phyloP scores from a whole-genome alignment of 1,140 invertebrate species.

The Drosophila malerkotliana region DNA sequence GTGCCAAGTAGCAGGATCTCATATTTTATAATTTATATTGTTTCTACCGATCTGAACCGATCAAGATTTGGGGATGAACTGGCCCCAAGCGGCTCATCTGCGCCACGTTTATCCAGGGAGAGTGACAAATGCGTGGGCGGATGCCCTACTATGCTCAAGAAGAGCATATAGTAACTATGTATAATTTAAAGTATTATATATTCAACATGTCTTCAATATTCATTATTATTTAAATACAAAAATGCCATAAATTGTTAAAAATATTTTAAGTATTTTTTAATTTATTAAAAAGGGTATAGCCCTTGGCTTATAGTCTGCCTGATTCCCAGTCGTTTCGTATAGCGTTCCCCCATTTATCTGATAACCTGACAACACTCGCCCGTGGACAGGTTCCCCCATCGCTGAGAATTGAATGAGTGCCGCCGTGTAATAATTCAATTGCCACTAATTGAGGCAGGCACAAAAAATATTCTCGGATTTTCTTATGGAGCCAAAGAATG shows the following conservation, averaged over 20 bases:
- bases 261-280: neutral
- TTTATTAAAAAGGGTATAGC: neutral
- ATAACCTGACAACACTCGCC: constrained; percentile 17
- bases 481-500: constrained; percentile 41
- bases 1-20: constrained; percentile 45
- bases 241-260: neutral
- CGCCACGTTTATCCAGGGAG: constrained; percentile 60
- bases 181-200: too few relatives aligned
- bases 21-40: constrained; percentile 21
- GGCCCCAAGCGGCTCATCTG: constrained; percentile 32
- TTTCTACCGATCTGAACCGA: constrained; percentile 31
- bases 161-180: neutral
- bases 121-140: constrained; percentile 51
- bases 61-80: constrained; percentile 56
- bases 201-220: neutral
- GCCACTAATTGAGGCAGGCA: constrained; percentile 74
- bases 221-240: too few relatives aligned
- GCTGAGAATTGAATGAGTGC: constrained; percentile 77
- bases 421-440: constrained; percentile 82
- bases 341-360: constrained; percentile 11
- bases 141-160: constrained; percentile 18
- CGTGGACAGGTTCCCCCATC: constrained; percentile 26
- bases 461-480: constrained; percentile 62
- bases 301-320: neutral
- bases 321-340: neutral